A percentile compares a stretch with the other conserved stretches of the same genome.
Conservation (phyloP, 2,113 vertebrate species). For the Halcyon malimbica region DNA sequence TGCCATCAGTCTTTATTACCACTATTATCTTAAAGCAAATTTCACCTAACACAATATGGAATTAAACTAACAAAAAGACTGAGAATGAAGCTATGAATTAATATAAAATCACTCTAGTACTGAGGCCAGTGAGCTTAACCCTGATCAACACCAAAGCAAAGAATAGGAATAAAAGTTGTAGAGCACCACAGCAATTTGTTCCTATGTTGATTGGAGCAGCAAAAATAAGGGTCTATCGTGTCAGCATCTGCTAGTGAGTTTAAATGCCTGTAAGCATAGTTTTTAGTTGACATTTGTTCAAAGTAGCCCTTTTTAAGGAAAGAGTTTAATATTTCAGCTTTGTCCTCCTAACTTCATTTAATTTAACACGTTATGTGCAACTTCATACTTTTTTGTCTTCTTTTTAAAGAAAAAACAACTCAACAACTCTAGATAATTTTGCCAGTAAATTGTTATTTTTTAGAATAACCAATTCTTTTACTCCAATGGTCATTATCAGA, state of each 20-base stretch:
- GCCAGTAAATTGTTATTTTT: background rate
- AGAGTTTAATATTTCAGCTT: background rate
- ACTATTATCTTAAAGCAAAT: slow-evolving; percentile 38
- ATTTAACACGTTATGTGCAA: background rate
- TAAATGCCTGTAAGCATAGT: background rate
- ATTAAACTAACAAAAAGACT: background rate
- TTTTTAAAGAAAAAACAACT: background rate
- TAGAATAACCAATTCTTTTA: background rate
- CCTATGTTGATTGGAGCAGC: background rate
- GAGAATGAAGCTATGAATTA: slow-evolving; percentile 12
- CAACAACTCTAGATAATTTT: background rate
- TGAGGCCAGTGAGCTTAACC: background rate
- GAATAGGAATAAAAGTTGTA: background rate
- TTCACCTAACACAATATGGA: background rate
- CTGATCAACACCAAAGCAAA: background rate
- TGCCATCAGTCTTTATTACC: slow-evolving; percentile 9
- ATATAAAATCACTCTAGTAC: background rate
- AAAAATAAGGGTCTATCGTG: background rate
- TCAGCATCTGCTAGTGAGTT: background rate
- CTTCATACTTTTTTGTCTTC: background rate
- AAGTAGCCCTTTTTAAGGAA: background rate
- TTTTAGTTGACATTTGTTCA: background rate
- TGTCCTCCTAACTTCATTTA: background rate
- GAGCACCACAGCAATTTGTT: background rate
- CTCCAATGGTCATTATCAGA: background rate